Evolutionary conservation across 2,888 invertebrate genomes (phyloP), one percentile per base, ranked within the genome.

Genomic region (Hedya salicella): DNA sequence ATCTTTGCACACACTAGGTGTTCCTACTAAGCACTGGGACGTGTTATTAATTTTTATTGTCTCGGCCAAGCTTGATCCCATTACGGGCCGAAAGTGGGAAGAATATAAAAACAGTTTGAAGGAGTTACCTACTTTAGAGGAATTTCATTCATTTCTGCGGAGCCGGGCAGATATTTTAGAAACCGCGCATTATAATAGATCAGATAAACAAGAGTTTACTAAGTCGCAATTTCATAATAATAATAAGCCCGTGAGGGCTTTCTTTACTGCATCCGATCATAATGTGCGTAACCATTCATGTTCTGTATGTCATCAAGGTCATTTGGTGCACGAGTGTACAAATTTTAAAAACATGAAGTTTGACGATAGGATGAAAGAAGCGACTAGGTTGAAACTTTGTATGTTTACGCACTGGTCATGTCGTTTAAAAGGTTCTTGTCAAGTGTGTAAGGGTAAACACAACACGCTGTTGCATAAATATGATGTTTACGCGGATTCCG

Each of bases 341-440:
- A 65, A 50, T 42, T 65, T 65, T 32, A 65, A 60, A 19, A 9
- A 65, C 36, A 65, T 60, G 65, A 65, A 52, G 4, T 46, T 13
- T 17, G 57, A 57, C 1, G 64, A 50, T 32, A 64, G 62, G 62
- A 44, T 53, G 53, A 53, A 62, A 25, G 25, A 25, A 25, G 25
- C 25, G 25, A 4, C 25, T 25, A 25, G 25, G 25, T 25, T 25
- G 6, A 25, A 25, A 25, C 25, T 25, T 25, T 25, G 25, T 6
- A 25, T 25, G 25, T 6, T 25, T 25, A 6, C 25, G 25, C 6
- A 25, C 3, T 25, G 25, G 25, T 25, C 25, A 25, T 62, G 62
- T 54, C 54, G 54, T 39, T 48, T 62, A 25, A 56, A 48, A 19
- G 25, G 48, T 32, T 54, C 48, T 5, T 62, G 62, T n/a, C 13